These are phyloP conservation scores for Nasonovia ribisnigri DNA, from an alignment of 2,888 invertebrate genomes.

Conservation along the genomic window DNA sequence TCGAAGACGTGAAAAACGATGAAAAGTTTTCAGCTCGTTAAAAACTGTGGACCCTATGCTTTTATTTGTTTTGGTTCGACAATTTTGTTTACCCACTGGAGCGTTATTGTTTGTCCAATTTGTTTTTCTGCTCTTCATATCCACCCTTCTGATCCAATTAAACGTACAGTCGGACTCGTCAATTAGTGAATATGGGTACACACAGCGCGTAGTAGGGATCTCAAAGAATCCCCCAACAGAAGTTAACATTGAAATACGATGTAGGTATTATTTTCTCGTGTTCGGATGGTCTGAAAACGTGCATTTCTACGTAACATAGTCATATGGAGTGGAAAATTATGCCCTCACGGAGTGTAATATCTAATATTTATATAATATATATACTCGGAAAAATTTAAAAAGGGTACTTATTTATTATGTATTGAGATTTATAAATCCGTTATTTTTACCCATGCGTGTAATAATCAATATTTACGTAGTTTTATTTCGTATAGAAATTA, in stretches of 20 bases:
- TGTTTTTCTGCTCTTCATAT: slow-evolving; percentile 50
- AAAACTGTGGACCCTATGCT: slow-evolving; percentile 35
- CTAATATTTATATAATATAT: neutral
- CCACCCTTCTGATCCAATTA: slow-evolving; percentile 62
- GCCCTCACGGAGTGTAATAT: too few relatives aligned
- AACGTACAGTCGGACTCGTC: slow-evolving; percentile 51
- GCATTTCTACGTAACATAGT: neutral
- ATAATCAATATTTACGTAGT: neutral
- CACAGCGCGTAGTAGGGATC: neutral
- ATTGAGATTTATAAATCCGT: neutral
- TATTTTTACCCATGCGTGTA: neutral
- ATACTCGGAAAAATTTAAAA: neutral
- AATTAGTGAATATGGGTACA: slow-evolving; percentile 54
- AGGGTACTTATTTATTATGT: neutral
- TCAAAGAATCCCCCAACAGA: slow-evolving; percentile 32
- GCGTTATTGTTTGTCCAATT: slow-evolving; percentile 64
- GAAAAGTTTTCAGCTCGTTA: slow-evolving; percentile 54
- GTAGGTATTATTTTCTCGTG: neutral
- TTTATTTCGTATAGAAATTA: neutral
- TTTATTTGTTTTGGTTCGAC: slow-evolving; percentile 56
- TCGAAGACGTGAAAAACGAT: slow-evolving; percentile 8
- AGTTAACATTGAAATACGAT: slow-evolving; percentile 48
- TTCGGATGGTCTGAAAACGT: neutral
- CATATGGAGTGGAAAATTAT: slow-evolving; percentile 4
- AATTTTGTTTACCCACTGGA: slow-evolving; percentile 60